phyloP scores from a whole-genome alignment of 37 sponge, comb jelly and placozoan species.

The Hexactinellida sp. region DNA sequence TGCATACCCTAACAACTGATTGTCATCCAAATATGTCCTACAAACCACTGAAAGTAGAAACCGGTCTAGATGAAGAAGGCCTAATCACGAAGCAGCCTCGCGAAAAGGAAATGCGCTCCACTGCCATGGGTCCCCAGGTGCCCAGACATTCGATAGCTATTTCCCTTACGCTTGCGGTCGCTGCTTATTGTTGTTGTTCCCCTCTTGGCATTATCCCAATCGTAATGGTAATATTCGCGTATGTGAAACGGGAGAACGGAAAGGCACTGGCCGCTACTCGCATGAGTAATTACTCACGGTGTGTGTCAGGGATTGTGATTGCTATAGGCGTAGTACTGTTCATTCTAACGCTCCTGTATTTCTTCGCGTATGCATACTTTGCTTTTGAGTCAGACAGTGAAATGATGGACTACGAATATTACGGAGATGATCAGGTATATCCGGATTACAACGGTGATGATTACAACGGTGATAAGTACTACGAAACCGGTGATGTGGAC shows the following conservation, averaged over 20 bases:
- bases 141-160: neutral
- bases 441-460: neutral
- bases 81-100: neutral
- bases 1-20: neutral
- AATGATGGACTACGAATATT: neutral
- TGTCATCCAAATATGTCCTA: neutral
- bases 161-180: neutral
- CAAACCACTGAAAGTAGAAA: neutral
- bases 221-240: neutral
- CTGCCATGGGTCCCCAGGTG: neutral
- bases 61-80: neutral
- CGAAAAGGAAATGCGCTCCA: neutral
- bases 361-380: neutral
- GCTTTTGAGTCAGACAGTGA: neutral
- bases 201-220: neutral
- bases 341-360: neutral
- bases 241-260: neutral
- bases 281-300: neutral
- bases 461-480: neutral
- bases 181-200: neutral
- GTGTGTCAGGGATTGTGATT: neutral
- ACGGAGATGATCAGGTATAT: neutral
- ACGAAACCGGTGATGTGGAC: no score
- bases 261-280: neutral
- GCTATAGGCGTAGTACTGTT: neutral